A percentile compares a stretch with the other conserved stretches of the same genome.
Evolutionary conservation across 2,888 invertebrate species (phyloP).

Genomic region (Sthenelais limicola): DNA sequence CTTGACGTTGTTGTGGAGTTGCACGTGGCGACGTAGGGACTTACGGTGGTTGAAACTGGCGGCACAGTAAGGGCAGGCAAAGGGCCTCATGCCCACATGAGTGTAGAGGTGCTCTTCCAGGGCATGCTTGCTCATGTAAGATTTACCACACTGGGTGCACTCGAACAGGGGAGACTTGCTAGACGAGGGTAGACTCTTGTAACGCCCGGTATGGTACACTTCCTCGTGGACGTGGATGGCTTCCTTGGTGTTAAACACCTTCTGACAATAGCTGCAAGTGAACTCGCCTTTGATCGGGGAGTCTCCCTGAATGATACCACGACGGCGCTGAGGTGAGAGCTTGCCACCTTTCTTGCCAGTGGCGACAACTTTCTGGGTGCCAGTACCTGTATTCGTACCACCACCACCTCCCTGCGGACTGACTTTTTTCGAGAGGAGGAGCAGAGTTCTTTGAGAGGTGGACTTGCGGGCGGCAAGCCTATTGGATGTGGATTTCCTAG

Average conservation of each 20-base stretch:
- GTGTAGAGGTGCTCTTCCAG: slow-evolving; percentile 41
- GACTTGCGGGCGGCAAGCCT: slow-evolving; percentile 21
- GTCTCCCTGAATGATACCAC: slow-evolving; percentile 26
- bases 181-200: slow-evolving; percentile 34
- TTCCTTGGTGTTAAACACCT: slow-evolving; percentile 32
- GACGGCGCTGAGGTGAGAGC: slow-evolving; percentile 22
- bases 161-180: slow-evolving; percentile 31
- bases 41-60: slow-evolving; percentile 43
- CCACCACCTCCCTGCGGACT: no score
- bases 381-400: no score
- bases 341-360: slow-evolving; percentile 16
- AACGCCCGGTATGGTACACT: slow-evolving; percentile 35
- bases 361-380: background rate
- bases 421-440: slow-evolving; percentile 24
- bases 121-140: slow-evolving; percentile 38
- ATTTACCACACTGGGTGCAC: slow-evolving; percentile 38
- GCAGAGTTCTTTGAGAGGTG: slow-evolving; percentile 18
- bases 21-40: slow-evolving; percentile 39
- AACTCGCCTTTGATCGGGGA: slow-evolving; percentile 30
- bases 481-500: slow-evolving; percentile 10
- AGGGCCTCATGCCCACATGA: slow-evolving; percentile 40
- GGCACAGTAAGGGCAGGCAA: slow-evolving; percentile 37
- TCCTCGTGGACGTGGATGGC: slow-evolving; percentile 38
- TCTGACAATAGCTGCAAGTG: slow-evolving; percentile 37
- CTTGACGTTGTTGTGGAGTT: slow-evolving; percentile 36